phyloP scores from a whole-genome alignment of 1,140 invertebrate genomes.

The Polyergus mexicanus region DNA sequence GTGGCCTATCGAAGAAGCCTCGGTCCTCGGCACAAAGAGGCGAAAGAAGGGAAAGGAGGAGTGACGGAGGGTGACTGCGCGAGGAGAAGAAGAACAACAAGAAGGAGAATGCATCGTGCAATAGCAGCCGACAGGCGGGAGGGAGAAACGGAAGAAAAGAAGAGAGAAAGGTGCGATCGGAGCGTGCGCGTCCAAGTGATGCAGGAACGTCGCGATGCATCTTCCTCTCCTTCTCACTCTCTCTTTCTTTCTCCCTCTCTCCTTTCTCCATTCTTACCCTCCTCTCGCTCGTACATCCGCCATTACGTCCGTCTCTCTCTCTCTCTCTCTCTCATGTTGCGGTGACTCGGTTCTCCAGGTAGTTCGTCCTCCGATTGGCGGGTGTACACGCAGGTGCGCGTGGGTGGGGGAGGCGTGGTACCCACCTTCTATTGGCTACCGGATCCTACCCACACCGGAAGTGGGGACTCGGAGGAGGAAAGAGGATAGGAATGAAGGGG shows the following conservation, averaged over 20 bases:
- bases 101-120: constrained; percentile 56
- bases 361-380: constrained; percentile 77
- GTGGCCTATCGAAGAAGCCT: constrained; percentile 66
- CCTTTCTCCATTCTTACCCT: constrained; percentile 34
- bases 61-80: constrained; percentile 65
- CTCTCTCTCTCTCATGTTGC: constrained; percentile 12
- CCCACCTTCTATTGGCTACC: constrained; percentile 77
- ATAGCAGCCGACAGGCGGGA: constrained; percentile 56
- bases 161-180: constrained; percentile 66
- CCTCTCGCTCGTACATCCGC: constrained; percentile 50
- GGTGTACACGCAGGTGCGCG: constrained; percentile 83
- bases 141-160: constrained; percentile 39
- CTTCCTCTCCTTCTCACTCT: constrained; percentile 45
- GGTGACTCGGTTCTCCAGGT: constrained; percentile 70
- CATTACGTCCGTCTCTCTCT: constrained; percentile 49
- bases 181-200: constrained; percentile 68
- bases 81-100: constrained; percentile 56
- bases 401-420: constrained; percentile 83
- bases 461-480: constrained; percentile 70
- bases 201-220: constrained; percentile 60
- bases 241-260: constrained; percentile 14
- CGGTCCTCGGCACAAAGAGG: constrained; percentile 53
- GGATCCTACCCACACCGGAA: constrained; percentile 75
- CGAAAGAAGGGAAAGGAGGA: constrained; percentile 57
- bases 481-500: constrained; percentile 41